Conservation (phyloP, 2,888 invertebrate genomes). For the Sipha maydis region DNA sequence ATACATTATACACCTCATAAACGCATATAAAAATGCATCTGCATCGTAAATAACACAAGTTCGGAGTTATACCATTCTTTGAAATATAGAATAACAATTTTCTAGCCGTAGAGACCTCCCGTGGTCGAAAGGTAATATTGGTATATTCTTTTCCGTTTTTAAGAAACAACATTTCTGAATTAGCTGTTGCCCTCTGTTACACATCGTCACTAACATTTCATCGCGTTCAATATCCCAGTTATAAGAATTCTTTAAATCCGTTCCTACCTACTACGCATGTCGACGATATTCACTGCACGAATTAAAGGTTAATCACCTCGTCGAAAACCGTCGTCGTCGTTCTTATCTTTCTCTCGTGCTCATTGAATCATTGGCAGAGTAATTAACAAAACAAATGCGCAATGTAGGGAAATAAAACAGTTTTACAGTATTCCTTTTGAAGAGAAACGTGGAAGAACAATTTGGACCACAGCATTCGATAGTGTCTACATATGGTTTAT, state of each 20-base stretch:
- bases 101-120: not conserved
- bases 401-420: not conserved
- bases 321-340: not conserved
- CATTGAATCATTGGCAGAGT: not conserved
- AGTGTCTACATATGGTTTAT: not conserved
- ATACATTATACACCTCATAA: not conserved
- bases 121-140: conserved; percentile 26
- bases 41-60: not conserved
- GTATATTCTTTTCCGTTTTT: conserved; percentile 10
- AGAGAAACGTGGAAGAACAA: not conserved
- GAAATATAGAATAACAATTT: not conserved
- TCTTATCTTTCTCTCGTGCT: not conserved
- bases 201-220: not conserved
- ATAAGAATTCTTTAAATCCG: not conserved
- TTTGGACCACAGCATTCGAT: not conserved
- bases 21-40: not conserved
- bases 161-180: conserved; percentile 47
- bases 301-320: not conserved
- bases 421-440: not conserved
- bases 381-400: not conserved
- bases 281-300: not conserved
- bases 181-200: not conserved
- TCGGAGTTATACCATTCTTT: not conserved
- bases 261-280: not conserved
- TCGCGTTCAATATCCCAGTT: not conserved